These are phyloP conservation scores for Siderastrea siderea DNA, from an alignment of 92 coral and sea anemone species.

Conservation along the genomic window DNA sequence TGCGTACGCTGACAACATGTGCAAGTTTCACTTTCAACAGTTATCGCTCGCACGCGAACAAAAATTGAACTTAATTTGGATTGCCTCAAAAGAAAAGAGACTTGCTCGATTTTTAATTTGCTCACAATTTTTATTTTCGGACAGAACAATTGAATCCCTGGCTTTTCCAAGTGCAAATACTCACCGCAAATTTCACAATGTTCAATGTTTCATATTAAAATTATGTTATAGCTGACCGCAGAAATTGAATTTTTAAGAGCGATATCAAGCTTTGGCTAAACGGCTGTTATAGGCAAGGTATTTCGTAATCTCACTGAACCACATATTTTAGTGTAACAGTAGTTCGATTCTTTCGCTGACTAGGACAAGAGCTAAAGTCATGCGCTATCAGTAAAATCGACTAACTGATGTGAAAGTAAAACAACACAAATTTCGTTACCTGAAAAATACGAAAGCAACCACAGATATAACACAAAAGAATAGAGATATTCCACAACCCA, in stretches of 20 bases:
- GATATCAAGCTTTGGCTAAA: background rate
- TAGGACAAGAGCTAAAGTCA: background rate
- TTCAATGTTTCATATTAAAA: background rate
- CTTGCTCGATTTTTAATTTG: background rate
- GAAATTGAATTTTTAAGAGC: constrained; percentile 3
- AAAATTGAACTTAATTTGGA: background rate
- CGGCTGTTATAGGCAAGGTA: background rate
- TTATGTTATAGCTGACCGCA: constrained; percentile 4
- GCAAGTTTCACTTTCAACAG: background rate
- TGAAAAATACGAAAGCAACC: constrained; percentile 78
- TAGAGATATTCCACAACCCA: constrained; percentile 86
- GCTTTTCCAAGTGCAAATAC: constrained; percentile 3
- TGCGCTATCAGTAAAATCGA: background rate
- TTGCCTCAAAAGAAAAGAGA: background rate
- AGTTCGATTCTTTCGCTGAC: background rate
- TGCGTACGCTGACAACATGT: background rate
- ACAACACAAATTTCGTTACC: constrained; percentile 60
- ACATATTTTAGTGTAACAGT: background rate
- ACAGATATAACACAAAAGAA: constrained; percentile 79
- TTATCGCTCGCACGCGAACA: background rate
- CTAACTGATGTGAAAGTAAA: background rate
- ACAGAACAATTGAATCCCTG: background rate
- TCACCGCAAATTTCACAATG: constrained; percentile 17
- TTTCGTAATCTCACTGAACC: background rate
- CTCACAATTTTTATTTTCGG: background rate